These are phyloP conservation scores for Argya squamiceps DNA, from an alignment of 2,797 vertebrate species.

Conservation along the genomic window DNA sequence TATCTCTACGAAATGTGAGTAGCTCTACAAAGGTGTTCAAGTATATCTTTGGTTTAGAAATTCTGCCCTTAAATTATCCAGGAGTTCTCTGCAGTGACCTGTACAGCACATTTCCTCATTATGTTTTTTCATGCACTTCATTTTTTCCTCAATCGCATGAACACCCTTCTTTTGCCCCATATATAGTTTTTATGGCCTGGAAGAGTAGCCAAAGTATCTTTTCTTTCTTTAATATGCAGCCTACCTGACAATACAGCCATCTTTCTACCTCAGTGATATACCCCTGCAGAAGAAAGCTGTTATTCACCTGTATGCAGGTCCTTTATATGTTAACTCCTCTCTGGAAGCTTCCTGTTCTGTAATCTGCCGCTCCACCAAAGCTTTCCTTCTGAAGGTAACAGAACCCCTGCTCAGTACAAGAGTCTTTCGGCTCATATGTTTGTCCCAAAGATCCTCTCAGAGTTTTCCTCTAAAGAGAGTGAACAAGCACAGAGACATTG, in stretches of 20 bases:
- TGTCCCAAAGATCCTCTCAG: neutral
- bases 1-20: fast-evolving
- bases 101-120: neutral
- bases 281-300: neutral
- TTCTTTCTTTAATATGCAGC: neutral
- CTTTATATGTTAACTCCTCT: neutral
- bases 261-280: neutral
- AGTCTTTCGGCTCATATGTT: neutral
- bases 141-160: neutral
- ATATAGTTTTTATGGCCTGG: neutral
- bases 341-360: fast-evolving
- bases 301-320: neutral
- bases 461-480: neutral
- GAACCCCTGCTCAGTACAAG: neutral
- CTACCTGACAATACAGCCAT: neutral
- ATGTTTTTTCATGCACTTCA: neutral
- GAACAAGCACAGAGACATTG: neutral
- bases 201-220: neutral
- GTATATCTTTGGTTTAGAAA: neutral
- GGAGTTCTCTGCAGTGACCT: neutral
- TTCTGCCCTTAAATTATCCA: neutral
- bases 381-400: neutral
- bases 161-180: neutral
- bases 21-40: neutral
- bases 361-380: neutral